Conservation (phyloP, 1,140 invertebrate species). For the Conus ventricosus region DNA sequence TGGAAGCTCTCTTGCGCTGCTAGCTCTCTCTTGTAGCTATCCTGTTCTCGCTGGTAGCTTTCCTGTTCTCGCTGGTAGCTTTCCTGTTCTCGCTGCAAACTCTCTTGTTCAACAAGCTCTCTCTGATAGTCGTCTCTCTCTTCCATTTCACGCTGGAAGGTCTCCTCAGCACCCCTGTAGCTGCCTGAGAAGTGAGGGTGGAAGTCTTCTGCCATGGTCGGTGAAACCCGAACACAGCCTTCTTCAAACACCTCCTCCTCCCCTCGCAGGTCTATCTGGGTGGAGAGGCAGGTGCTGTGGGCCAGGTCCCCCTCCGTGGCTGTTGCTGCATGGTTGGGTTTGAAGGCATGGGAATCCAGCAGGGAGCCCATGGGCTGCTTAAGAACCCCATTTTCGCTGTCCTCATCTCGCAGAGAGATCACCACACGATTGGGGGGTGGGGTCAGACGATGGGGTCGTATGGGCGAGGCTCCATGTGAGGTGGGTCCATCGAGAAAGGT, state of each 20-base stretch:
- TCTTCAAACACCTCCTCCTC: constrained; percentile 16
- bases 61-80: not conserved
- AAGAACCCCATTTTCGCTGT: not conserved
- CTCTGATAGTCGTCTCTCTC: not conserved
- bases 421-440: not conserved
- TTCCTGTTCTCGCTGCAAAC: not conserved
- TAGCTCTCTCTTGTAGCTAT: not conserved
- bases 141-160: not conserved
- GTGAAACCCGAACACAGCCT: constrained; percentile 14
- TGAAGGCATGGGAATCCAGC: not conserved
- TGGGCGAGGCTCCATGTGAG: constrained; percentile 1
- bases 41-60: not conserved
- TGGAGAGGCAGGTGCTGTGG: constrained; percentile 27
- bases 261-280: constrained; percentile 21
- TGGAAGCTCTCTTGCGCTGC: not conserved
- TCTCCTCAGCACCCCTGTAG: not conserved
- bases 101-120: not conserved
- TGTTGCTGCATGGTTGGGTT: not conserved
- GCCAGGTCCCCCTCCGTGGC: constrained; percentile 36
- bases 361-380: not conserved
- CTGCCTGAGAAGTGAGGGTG: not conserved
- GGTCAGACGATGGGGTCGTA: not conserved
- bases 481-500: constrained; percentile 13
- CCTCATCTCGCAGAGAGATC: constrained; percentile 8
- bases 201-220: constrained; percentile 17